These are phyloP conservation scores for Scophthalmus maximus DNA, from an alignment of 2,113 vertebrate species.

Conservation along the genomic window DNA sequence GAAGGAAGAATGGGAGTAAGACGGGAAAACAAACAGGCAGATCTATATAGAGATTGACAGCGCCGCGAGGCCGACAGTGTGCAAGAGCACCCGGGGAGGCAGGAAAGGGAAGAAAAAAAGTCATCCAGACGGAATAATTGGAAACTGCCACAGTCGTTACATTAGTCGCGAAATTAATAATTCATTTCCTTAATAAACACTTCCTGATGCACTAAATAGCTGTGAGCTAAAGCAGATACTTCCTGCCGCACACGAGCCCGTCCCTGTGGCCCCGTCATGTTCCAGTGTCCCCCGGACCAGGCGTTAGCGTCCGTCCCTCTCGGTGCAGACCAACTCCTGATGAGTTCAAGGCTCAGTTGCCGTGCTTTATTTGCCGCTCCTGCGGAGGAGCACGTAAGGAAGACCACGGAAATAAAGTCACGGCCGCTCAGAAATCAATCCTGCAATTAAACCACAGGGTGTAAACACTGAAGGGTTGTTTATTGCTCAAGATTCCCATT, in stretches of 20 bases:
- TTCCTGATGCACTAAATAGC: constrained; percentile 55
- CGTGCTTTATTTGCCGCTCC: constrained; percentile 9
- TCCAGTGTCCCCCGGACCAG: background rate
- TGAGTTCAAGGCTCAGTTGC: constrained; percentile 13
- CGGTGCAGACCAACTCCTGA: constrained; percentile 13
- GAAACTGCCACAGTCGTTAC: constrained; percentile 48
- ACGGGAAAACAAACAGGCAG: constrained; percentile 76
- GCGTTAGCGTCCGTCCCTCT: constrained; percentile 1
- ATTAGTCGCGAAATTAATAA: constrained; percentile 55
- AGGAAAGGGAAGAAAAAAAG: constrained; percentile 56
- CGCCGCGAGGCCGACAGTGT: constrained; percentile 53
- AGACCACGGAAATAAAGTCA: constrained; percentile 19
- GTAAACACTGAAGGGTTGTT: constrained; percentile 32
- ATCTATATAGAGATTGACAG: constrained; percentile 78
- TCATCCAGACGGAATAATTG: constrained; percentile 56
- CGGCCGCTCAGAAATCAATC: constrained; percentile 47
- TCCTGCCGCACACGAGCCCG: background rate
- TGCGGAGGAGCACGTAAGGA: background rate
- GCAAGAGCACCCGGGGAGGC: constrained; percentile 34
- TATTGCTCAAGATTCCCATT: constrained; percentile 39
- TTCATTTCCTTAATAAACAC: constrained; percentile 50
- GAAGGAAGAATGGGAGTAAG: constrained; percentile 77
- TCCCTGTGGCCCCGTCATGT: constrained; percentile 13
- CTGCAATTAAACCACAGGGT: constrained; percentile 45
- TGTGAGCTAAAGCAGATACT: constrained; percentile 42